These are phyloP conservation scores for Ceuthmochares aereus DNA, from an alignment of 2,113 vertebrate genomes.

Conservation along the genomic window DNA sequence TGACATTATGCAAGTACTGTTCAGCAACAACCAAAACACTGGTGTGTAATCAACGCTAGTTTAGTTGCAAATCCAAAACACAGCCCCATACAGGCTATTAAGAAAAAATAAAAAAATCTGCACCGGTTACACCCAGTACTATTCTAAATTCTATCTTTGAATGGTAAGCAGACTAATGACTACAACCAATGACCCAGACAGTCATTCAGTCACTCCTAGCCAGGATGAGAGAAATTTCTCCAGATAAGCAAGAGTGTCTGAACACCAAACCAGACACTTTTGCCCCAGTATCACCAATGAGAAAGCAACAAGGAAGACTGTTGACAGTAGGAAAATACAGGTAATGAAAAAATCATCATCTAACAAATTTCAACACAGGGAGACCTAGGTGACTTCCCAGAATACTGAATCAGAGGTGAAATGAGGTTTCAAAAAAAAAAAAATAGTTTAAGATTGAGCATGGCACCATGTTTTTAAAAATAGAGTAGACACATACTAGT, in stretches of 20 bases:
- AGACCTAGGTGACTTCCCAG: not conserved
- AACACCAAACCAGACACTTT: not conserved
- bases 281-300: not conserved
- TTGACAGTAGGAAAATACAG: not conserved
- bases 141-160: not conserved
- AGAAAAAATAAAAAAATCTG: not conserved
- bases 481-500: not conserved
- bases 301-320: not conserved
- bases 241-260: not conserved
- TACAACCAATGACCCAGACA: not conserved
- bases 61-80: not conserved
- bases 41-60: not conserved
- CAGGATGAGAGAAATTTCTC: not conserved
- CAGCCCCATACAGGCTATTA: not conserved
- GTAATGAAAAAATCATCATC: not conserved
- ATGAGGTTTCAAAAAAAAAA: not conserved
- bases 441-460: not conserved
- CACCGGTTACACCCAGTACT: not conserved
- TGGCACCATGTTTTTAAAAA: not conserved
- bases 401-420: not conserved
- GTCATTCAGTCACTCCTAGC: not conserved
- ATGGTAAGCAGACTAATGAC: not conserved
- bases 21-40: not conserved
- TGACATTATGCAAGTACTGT: not conserved
- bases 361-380: fast-evolving